Base-by-base conservation (phyloP, 2,888 invertebrate genomes). In the Pterostichus madidus region DNA sequence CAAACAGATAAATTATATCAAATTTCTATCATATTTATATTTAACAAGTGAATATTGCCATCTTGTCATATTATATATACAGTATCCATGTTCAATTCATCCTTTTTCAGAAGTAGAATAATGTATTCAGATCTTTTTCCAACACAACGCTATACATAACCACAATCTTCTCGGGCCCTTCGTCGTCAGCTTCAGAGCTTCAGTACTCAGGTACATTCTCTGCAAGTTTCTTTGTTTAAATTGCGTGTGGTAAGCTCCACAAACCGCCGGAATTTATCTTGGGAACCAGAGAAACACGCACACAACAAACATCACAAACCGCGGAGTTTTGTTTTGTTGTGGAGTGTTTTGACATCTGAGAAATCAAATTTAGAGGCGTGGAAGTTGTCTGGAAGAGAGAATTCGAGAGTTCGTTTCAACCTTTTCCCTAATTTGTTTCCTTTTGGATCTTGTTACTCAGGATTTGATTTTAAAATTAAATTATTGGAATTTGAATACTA, bases 181-280 rank as follows among this genome's bases (percentile, higher is more conserved):
- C 13, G n/a, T 53, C 39, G 2, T 39, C 39, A 39, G 39, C 39
- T 39, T 39, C 39, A 39, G 39, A 39, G 49, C 49, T 49, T 10
- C 49, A 15, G 53, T 2, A 11, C 11, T 5, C 31, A 59, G 59
- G 59, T 59, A 59, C 59, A n/a, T 59, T 59, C 59, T 31, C 59
- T 4, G 31, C 24, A 59, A 59, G 24, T 59, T 59, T 59, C 59
- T 59, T 59, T 59, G 59, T 59, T 59, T 59, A 59, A 59, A 59
- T 59, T 59, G 59, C 59, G 59, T 59, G 59, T 31, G 59, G 59
- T 59, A 31, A 59, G 59, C 24, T 31, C 31, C 31, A 11, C 24
- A 31, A 59, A 59, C 59, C 59, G 5, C 0, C 31, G 59, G 59
- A 59, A 59, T 59, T 59, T 59, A 59, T 59, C 59, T 59, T 59